These are phyloP conservation scores for Rhagophthalmus giganteus DNA, from an alignment of 2,888 invertebrate genomes.

Conservation along the genomic window DNA sequence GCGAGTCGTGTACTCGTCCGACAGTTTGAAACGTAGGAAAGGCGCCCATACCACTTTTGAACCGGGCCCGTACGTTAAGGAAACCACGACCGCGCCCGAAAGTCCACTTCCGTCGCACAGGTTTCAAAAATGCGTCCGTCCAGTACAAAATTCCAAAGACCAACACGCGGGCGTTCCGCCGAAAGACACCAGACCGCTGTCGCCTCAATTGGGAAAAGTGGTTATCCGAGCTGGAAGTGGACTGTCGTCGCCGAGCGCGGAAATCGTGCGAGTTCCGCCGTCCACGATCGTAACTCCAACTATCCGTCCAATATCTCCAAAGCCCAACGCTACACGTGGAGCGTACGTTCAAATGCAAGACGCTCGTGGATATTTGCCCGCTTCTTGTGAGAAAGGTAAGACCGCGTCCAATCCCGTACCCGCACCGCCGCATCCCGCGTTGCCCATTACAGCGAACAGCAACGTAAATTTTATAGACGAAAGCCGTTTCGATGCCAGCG, in stretches of 20 bases:
- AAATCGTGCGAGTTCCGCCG: slow-evolving; percentile 63
- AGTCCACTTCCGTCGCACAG: slow-evolving; percentile 59
- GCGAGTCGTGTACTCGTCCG: slow-evolving; percentile 85
- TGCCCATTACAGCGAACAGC: slow-evolving; percentile 38
- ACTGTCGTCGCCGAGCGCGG: slow-evolving; percentile 52
- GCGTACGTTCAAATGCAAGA: slow-evolving; percentile 76
- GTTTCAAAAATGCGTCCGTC: slow-evolving; percentile 53
- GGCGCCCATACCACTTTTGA: slow-evolving; percentile 84
- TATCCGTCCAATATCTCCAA: slow-evolving; percentile 53
- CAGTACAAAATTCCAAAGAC: slow-evolving; percentile 44
- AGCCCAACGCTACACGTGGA: slow-evolving; percentile 56
- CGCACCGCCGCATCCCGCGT: slow-evolving; percentile 29
- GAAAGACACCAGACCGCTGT: slow-evolving; percentile 57
- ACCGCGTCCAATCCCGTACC: slow-evolving; percentile 41
- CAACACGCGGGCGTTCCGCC: slow-evolving; percentile 34
- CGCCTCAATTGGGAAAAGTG: slow-evolving; percentile 67
- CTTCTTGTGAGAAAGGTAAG: slow-evolving; percentile 73
- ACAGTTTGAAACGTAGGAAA: slow-evolving; percentile 78
- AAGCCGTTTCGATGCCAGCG: slow-evolving; percentile 52
- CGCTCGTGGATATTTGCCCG: slow-evolving; percentile 62
- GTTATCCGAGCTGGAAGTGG: slow-evolving; percentile 54
- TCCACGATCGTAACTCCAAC: slow-evolving; percentile 66
- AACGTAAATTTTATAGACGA: slow-evolving; percentile 14
- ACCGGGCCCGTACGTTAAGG: slow-evolving; percentile 84
- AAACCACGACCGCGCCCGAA: slow-evolving; percentile 53